Base-by-base conservation (phyloP, 2,113 vertebrate genomes). In the Vombatus ursinus region DNA sequence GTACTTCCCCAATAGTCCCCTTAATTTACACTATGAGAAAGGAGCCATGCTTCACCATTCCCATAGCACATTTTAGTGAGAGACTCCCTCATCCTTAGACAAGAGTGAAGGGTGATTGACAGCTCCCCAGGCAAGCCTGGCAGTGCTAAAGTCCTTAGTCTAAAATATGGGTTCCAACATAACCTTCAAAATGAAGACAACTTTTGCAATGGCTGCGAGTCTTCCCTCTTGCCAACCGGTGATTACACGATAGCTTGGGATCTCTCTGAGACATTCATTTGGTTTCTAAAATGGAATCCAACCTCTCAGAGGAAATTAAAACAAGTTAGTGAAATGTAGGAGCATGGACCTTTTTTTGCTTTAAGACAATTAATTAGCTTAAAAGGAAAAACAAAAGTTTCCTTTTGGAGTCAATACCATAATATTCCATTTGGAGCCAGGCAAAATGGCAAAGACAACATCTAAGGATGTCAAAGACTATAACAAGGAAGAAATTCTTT, bases 401-500 rank as follows among this genome's bases (percentile, higher is more conserved):
- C 92, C 68, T 95, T 93, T 95, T 96, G 77, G 96, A 98, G 28
- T 61, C 92, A 97, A 68, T 92, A 95, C 68, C 92, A 94, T 92
- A 98, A 97, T 95, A 97, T 96, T 96, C 94, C 91, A 93, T 95
- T 96, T 98, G 90, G 95, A 97, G 94, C 96, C 92, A 97, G 0
- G 11, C 7, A 52, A 93, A 96, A 97, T 95, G 92, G 94, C 93
- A 96, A 96, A 98, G 96, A 96, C 92, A 98, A 97, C 95, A 98
- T 97, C 97, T 98, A 98, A 98, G 93, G 94, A 97, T 96, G 95
- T 97, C 95, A 95, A 93, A 77, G 95, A 92, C 93, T 97, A 52
- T 96, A 96, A 97, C 97, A 97, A 96, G 97, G 97, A 98, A 98
- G 96, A 97, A 98, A 95, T 97, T 98, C 95, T 96, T 98, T 98